A percentile compares a stretch with the other conserved stretches of the same genome.
phyloP scores from a whole-genome alignment of 1,140 invertebrate species.

The Leptinotarsa lineolata region DNA sequence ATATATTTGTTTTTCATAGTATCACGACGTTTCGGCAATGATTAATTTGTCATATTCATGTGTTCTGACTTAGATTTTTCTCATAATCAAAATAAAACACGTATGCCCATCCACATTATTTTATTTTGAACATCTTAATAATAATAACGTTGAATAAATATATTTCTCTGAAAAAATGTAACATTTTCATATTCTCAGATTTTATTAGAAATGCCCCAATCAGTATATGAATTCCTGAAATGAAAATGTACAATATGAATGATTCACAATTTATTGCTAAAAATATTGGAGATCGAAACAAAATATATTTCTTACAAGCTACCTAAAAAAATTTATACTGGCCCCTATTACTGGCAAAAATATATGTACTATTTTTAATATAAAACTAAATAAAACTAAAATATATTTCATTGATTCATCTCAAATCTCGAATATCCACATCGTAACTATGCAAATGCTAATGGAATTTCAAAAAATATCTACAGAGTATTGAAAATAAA shows the following conservation, averaged over 20 bases:
- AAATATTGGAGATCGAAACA: conserved; percentile 29
- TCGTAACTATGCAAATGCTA: too few relatives aligned
- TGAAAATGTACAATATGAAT: conserved; percentile 4
- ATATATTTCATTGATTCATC: too few relatives aligned
- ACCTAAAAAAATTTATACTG: conserved; percentile 33
- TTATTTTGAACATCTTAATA: conserved; percentile 29
- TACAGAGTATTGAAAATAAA: too few relatives aligned
- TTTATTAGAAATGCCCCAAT: conserved; percentile 12
- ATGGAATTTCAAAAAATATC: too few relatives aligned
- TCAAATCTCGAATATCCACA: too few relatives aligned
- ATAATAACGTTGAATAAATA: conserved; percentile 30
- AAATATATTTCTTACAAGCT: conserved; percentile 8
- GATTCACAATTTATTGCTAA: conserved; percentile 16
- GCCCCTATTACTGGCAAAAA: conserved; percentile 35
- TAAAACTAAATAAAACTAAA: background rate
- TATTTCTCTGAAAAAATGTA: conserved; percentile 21
- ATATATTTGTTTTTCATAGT: too few relatives aligned
- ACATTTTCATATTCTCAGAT: conserved; percentile 24
- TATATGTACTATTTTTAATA: background rate
- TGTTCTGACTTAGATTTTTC: too few relatives aligned
- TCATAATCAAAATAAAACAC: background rate
- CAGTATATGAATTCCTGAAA: background rate
- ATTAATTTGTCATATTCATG: too few relatives aligned
- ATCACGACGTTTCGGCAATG: too few relatives aligned
- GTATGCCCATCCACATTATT: conserved; percentile 24